Evolutionary conservation across 2,797 vertebrate genomes (phyloP), one percentile per base, ranked within the genome.

Genomic region (Peromyscus attwateri): DNA sequence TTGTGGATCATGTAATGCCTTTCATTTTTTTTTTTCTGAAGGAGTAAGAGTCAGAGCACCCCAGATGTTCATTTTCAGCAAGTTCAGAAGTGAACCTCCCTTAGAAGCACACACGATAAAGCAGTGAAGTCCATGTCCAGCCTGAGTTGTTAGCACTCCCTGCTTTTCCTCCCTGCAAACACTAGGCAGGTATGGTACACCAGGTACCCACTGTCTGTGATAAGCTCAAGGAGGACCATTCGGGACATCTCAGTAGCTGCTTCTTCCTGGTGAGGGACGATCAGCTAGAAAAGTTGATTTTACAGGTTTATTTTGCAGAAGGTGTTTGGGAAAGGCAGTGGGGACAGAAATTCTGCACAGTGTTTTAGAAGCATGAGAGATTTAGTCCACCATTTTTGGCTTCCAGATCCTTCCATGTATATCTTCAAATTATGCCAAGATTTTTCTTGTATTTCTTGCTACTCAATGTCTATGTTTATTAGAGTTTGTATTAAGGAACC

Each of bases 361-460:
- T 55, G 5, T 73, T 82, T 80, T 88, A 8, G 62, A 91, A 93
- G 10, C 3, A 23, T 55, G 13, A 27, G 52, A 87, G 23, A 57
- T 49, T 87, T 43, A 49, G 7, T 92, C 10, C 64, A 73, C 13
- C 8, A 64, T 80, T 96, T 93, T 75, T 79, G 27, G 17, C 64
- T 92, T 52, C 27, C 17, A 92, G 34, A 81, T 29, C 70, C 60
- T 84, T 87, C 70, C 21, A 81, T 87, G 10, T 75, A 6, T 95
- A 3, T 52, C 60, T 97, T 85, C 60, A 94, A 95, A 96, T 76
- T 91, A 52, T 60, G 68, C 21, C 43, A 49, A 79, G 4, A 62
- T 79, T 75, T 90, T 96, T 90, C 60, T 75, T 13, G 12, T 87
- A 21, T 75, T 40, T 82, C 31, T 77, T 87, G 23, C 40, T 17